Evolutionary conservation across 2,888 invertebrate species (phyloP), one percentile per base, ranked within the genome.

Genomic region (Apodemia zela): DNA sequence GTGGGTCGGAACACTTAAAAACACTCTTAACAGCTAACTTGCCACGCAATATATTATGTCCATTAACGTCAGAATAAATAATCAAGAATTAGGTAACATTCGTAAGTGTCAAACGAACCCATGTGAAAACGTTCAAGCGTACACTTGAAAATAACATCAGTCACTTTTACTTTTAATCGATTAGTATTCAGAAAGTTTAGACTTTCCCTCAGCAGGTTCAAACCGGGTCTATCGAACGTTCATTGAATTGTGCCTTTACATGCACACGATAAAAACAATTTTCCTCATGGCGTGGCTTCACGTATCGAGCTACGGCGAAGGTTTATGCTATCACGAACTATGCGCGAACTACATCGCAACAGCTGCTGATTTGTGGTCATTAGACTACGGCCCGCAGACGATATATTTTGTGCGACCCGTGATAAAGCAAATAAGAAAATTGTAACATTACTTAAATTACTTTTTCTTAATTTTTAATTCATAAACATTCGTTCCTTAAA

Each of bases 131-230:
- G 25, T 54, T 25, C 2, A 54, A 54, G 25, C 54, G 54, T 54
- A 25, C 17, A 13, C 17, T 49, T 61, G 13, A 61, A 60, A 35
- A 35, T 35, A 10, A 60, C 38, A 47, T 60, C 45, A 62, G 62
- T 38, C 72, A 84, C 85, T 87, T 85, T 88, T 87, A 87, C 86
- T 87, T 87, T 86, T 82, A 82, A 82, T 82, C 80, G 77, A 86
- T 85, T 80, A 83, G 78, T 82, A 87, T 86, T 84, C 85, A 80
- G 85, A 85, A 84, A 85, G 84, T 81, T 73, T 69, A 62, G 75
- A 83, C 86, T 87, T 87, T 87, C 87, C 78, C 78, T 74, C 70
- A 69, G 69, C 66, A 63, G 60, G 47, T 67, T 63, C 67, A 66
- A 65, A 73, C 67, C 71, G 72, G 75, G 72, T 68, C 68, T 62